Evolutionary conservation across 1,140 invertebrate species (phyloP), one percentile per base, ranked within the genome.

Genomic region (Oryctes rhinoceros): DNA sequence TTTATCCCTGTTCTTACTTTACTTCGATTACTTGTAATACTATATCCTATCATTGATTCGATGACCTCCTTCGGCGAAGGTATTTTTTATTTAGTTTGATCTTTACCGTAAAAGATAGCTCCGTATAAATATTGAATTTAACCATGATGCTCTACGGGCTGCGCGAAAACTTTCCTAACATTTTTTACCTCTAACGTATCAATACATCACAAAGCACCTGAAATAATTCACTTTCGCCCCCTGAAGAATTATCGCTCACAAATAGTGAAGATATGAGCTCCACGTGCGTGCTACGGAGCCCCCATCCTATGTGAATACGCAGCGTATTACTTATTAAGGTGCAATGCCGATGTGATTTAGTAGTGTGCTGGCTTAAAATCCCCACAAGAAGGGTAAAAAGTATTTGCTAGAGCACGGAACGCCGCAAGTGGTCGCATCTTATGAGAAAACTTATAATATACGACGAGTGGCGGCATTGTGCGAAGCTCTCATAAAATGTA

Each of bases 281-380:
- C 15, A 59, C 15, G 7, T 59, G 18, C 18, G 18, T 59, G 15
- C 5, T 59, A 18, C 15, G 15, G 53, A 59, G 3, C 18, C 53
- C n/a, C 53, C 53, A 18, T 1, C 15, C 15, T n/a, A 59, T 4
- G 5, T 3, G 53, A 59, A 18, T 59, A 59, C 53, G 5, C n/a
- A n/a, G 53, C 53, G n/a, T 59, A 59, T 59, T 59, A 59, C 53
- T 59, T 59, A 59, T 59, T 59, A 59, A 59, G 53, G 53, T 59
- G 53, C 53, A 59, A 59, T 59, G n/a, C 13, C 18, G 53, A 59
- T 18, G 53, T 59, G 53, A 59, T 59, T 59, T 59, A 59, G 53
- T 59, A 59, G 53, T 59, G 53, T 59, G 53, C 13, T n/a, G 18
- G 53, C 53, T 59, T 59, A 59, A 59, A 59, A 59, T 18, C 53